These are phyloP conservation scores for Eurypyga helias DNA, from an alignment of 2,113 vertebrate genomes.

Conservation along the genomic window DNA sequence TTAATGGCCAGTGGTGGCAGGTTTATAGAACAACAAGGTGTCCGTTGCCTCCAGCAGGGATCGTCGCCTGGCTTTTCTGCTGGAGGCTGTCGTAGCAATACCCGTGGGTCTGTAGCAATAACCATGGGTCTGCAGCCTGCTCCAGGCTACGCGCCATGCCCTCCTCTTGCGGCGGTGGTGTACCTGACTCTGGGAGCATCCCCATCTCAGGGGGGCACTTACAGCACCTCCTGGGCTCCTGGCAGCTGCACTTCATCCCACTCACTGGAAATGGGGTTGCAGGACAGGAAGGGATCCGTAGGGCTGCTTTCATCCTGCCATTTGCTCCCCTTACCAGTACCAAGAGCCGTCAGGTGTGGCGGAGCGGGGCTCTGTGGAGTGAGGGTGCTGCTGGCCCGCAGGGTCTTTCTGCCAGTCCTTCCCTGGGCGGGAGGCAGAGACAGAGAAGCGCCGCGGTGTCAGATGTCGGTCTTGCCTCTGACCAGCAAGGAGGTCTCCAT, in stretches of 20 bases:
- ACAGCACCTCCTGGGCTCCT: not conserved
- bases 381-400: fast-evolving
- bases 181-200: not conserved
- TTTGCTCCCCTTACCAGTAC: fast-evolving
- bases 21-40: not conserved
- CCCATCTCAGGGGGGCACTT: not conserved
- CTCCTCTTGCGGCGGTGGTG: not conserved
- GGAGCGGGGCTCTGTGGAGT: not conserved
- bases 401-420: not conserved
- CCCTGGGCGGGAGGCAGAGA: not conserved
- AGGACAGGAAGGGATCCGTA: not conserved
- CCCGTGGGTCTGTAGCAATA: not conserved
- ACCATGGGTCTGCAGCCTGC: not conserved
- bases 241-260: not conserved
- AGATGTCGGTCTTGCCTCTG: constrained; percentile 24
- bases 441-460: not conserved
- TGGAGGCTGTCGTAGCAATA: not conserved
- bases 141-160: not conserved
- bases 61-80: not conserved
- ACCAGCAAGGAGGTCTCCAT: constrained; percentile 37
- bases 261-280: not conserved
- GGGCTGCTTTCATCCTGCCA: not conserved
- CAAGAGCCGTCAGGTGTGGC: not conserved
- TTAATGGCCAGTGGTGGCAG: not conserved
- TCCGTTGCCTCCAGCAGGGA: not conserved